Percentiles rank a stretch among this genome's conserved stretches.
Conservation (phyloP, 2,113 vertebrate genomes). For the Oreochromis aureus region DNA sequence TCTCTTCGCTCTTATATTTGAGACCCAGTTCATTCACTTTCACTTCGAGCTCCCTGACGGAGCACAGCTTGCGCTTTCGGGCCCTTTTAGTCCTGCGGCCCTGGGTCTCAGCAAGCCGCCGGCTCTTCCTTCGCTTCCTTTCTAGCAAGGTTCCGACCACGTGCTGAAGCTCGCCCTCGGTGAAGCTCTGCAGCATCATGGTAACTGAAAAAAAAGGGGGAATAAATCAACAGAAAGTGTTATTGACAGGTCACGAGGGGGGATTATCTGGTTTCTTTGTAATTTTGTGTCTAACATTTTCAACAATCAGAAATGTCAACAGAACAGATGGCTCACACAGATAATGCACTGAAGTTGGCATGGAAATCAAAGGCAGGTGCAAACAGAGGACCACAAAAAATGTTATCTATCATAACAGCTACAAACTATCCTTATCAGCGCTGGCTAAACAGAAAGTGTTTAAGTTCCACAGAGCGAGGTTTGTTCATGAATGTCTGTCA, state of each 20-base stretch:
- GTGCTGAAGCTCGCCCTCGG: conserved; percentile 83
- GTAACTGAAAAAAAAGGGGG: conserved; percentile 72
- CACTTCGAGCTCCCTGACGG: conserved; percentile 79
- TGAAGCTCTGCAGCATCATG: conserved; percentile 88
- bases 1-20: conserved; percentile 91
- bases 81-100: conserved; percentile 81
- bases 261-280: neutral
- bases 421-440: neutral
- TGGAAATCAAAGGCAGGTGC: neutral
- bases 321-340: neutral
- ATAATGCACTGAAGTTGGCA: neutral
- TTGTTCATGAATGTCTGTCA: neutral
- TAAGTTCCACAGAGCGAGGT: neutral
- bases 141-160: conserved; percentile 78
- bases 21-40: conserved; percentile 90
- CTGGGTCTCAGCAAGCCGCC: conserved; percentile 26
- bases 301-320: neutral
- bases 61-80: conserved; percentile 72
- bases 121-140: conserved; percentile 55
- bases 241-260: neutral
- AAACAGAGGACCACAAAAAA: neutral
- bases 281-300: neutral
- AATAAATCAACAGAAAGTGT: neutral
- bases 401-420: neutral
- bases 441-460: neutral